Base-by-base conservation (phyloP, 2,113 vertebrate species). In the Tachuris rubrigastra region DNA sequence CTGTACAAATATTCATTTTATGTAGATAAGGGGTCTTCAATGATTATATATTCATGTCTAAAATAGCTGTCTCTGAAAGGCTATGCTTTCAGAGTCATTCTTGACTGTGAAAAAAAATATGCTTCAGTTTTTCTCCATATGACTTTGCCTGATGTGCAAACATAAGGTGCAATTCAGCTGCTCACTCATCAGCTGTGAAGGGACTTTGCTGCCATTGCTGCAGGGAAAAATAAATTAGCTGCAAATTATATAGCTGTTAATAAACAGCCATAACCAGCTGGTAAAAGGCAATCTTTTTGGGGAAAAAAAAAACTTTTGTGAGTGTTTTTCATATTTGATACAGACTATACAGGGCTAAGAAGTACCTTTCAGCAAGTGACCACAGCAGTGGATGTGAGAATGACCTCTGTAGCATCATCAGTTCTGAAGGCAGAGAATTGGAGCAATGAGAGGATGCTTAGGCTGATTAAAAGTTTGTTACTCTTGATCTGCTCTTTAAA, bases 221-320 rank as follows among this genome's bases (percentile, higher is more conserved):
- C 35, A 94, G 87, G 87, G 63, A 55, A 89, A 97, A 97, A 95
- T 74, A 94, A 75, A 90, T 90, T 85, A 96, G 65, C 60, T 9
- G 14, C 85, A 97, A 96, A 97, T 97, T 95, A 71, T 77, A 62
- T 21, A 60, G 62, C 83, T 91, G 81, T 94, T 96, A 96, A 97
- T 93, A 62, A 97, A 89, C 71, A 94, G 55, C 74, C 56, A 93
- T 80, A 97, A 96, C 75, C 84, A 92, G 87, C 53, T 84, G 71
- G 71, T 72, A 93, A 95, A 95, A 92, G 56, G 60, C 77, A 95
- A 87, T 67, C 52, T 46, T 81, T 65, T 1, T 4, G 17, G 5
- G 5, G 1, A 20, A 50, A 8, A 44, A 73, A 72, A 66, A 60
- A 25, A 52, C 22, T 16, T 76, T 75, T 75, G 47, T 62, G 44